These are phyloP conservation scores for Spinibarbus caldwelli DNA, from an alignment of 2,797 vertebrate species.

Conservation along the genomic window DNA sequence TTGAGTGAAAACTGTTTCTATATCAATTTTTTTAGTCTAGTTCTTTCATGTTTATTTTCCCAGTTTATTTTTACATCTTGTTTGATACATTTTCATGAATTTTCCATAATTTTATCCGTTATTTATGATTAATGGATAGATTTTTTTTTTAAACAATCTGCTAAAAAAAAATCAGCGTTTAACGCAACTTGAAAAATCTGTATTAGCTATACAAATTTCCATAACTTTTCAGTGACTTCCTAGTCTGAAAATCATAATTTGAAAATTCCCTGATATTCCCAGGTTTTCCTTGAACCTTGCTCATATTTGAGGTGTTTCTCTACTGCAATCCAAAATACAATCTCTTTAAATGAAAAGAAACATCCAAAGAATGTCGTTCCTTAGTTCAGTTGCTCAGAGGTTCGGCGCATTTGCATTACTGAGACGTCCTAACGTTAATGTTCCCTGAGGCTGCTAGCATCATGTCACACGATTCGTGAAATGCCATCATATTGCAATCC, in stretches of 20 bases:
- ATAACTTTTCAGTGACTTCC: neutral
- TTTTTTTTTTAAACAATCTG: neutral
- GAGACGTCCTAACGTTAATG: slow-evolving; percentile 39
- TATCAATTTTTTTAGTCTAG: neutral
- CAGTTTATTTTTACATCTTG: neutral
- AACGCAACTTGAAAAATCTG: neutral
- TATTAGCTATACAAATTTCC: neutral
- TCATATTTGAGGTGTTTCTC: neutral
- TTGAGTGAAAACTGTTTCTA: neutral
- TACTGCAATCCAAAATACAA: neutral
- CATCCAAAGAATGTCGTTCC: neutral
- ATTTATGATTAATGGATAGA: neutral
- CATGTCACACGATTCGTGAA: slow-evolving; percentile 17
- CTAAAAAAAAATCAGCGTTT: neutral
- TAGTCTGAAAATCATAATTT: neutral
- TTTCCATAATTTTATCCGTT: neutral
- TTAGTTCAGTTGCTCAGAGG: neutral
- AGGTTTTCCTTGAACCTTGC: neutral
- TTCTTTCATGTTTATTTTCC: neutral
- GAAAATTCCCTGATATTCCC: neutral
- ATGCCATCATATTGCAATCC: neutral
- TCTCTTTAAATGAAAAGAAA: neutral
- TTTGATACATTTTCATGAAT: neutral
- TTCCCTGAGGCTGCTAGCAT: slow-evolving; percentile 41
- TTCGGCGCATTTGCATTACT: slow-evolving; percentile 43